Percentiles rank a stretch among this genome's conserved stretches.
Conservation (phyloP, 2,888 invertebrate genomes). For the Caenorhabditis parvicauda region DNA sequence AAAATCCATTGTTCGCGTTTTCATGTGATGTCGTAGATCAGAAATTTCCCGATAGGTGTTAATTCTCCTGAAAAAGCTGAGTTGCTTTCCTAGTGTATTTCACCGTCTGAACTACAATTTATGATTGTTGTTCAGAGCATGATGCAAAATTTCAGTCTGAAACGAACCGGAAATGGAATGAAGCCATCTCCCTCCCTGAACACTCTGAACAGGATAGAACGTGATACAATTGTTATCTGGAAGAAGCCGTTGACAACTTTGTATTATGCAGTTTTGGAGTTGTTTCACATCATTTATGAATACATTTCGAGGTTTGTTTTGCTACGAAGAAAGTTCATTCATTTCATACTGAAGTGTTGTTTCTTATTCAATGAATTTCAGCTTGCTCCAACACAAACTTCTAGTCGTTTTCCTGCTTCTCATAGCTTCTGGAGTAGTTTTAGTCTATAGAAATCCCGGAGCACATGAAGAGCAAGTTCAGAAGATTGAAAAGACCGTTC, state of each 20-base stretch:
- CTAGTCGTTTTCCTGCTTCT: constrained; percentile 40
- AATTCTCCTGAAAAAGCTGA: too few species aligned
- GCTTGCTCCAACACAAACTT: constrained; percentile 57
- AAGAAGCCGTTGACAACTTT: constrained; percentile 63
- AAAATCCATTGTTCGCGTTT: too few species aligned
- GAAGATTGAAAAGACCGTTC: constrained; percentile 61
- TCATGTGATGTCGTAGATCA: too few species aligned
- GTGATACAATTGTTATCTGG: constrained; percentile 65
- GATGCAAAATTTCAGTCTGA: too few species aligned
- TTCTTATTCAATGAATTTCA: constrained; percentile 38
- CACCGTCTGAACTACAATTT: too few species aligned
- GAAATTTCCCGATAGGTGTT: too few species aligned
- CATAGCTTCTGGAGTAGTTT: constrained; percentile 42
- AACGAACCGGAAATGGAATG: constrained; percentile 26
- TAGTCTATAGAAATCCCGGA: constrained; percentile 63
- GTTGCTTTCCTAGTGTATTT: too few species aligned
- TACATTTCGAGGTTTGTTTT: constrained; percentile 26
- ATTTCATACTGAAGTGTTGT: background rate
- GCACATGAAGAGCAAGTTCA: constrained; percentile 60
- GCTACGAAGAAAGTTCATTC: background rate
- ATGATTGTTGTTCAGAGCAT: too few species aligned
- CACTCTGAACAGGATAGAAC: constrained; percentile 54
- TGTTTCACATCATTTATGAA: constrained; percentile 32
- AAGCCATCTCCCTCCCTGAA: constrained; percentile 48
- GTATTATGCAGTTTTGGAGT: constrained; percentile 64